Evolutionary conservation across 2,113 vertebrate genomes (phyloP).

Genomic region (Ivindomyrus marchei): DNA sequence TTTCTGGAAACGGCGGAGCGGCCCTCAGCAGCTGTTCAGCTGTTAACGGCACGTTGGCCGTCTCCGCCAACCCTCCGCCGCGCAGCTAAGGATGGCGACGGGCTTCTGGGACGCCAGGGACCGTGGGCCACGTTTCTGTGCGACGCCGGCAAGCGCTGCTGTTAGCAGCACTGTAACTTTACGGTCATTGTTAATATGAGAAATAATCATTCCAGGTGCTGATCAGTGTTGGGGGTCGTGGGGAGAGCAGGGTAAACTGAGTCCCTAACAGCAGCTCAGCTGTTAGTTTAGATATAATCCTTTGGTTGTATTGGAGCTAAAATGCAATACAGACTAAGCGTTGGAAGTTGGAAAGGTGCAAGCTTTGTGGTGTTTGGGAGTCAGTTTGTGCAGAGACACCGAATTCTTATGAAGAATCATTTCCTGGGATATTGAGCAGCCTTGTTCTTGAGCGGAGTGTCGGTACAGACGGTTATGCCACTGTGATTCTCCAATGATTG

Average conservation of each 20-base stretch:
- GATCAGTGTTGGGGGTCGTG: background rate
- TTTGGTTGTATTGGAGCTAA: background rate
- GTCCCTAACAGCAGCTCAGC: background rate
- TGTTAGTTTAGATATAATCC: background rate
- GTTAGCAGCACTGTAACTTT: background rate
- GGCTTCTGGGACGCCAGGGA: slow-evolving; percentile 15
- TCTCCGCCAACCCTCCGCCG: slow-evolving; percentile 27
- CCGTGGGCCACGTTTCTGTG: background rate
- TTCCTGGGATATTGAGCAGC: background rate
- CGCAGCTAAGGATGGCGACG: slow-evolving; percentile 17
- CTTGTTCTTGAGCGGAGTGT: background rate
- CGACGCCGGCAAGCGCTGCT: background rate
- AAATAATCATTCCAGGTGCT: background rate
- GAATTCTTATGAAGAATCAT: background rate
- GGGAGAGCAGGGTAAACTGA: background rate
- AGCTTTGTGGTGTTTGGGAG: background rate
- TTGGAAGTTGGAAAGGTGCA: background rate
- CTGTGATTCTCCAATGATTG: background rate
- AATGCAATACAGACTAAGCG: background rate
- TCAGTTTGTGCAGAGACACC: background rate
- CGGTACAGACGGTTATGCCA: background rate
- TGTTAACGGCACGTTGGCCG: slow-evolving; percentile 21
- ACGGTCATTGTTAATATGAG: background rate
- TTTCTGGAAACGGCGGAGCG: slow-evolving; percentile 39
- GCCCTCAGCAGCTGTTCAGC: slow-evolving; percentile 42